Evolutionary conservation across 2,113 vertebrate species (phyloP).

Genomic region (Tachysurus vachellii): DNA sequence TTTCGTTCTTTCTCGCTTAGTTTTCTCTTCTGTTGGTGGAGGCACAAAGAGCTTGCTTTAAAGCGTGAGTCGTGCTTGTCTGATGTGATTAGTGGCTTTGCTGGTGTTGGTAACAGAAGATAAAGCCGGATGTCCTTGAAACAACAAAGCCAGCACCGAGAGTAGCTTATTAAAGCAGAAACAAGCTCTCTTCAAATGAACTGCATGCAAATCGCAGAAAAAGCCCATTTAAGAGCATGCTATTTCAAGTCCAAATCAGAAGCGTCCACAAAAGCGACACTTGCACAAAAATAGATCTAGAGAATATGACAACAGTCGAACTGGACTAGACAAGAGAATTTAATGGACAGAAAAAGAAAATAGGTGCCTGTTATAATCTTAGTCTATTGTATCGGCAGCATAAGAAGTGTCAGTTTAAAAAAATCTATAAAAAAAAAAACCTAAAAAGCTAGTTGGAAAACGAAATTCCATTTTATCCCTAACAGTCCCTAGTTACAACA

Average conservation of each 20-base stretch:
- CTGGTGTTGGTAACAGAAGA: slow-evolving; percentile 57
- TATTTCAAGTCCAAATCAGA: slow-evolving; percentile 53
- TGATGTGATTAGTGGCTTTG: slow-evolving; percentile 64
- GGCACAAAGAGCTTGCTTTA: slow-evolving; percentile 59
- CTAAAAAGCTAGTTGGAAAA: not conserved
- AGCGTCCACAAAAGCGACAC: slow-evolving; percentile 36
- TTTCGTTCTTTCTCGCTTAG: slow-evolving; percentile 43
- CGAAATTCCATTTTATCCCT: not conserved
- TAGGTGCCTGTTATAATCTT: slow-evolving; percentile 11
- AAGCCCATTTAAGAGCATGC: slow-evolving; percentile 45
- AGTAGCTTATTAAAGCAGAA: slow-evolving; percentile 65
- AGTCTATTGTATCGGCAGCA: not conserved
- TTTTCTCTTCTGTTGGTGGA: slow-evolving; percentile 42
- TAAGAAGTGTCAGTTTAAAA: not conserved
- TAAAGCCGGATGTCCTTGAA: slow-evolving; percentile 62
- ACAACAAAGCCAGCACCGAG: slow-evolving; percentile 57
- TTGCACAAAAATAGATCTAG: slow-evolving; percentile 34
- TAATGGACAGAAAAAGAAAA: slow-evolving; percentile 26
- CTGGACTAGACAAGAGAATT: slow-evolving; percentile 34
- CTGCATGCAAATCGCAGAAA: slow-evolving; percentile 56
- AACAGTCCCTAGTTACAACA: not conserved
- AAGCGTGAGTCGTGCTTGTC: slow-evolving; percentile 57
- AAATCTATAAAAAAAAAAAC: not conserved
- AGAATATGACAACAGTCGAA: slow-evolving; percentile 13
- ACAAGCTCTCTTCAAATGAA: slow-evolving; percentile 53